Evolutionary conservation across 2,113 vertebrate genomes (phyloP).

Genomic region (Xiphorhynchus elegans): DNA sequence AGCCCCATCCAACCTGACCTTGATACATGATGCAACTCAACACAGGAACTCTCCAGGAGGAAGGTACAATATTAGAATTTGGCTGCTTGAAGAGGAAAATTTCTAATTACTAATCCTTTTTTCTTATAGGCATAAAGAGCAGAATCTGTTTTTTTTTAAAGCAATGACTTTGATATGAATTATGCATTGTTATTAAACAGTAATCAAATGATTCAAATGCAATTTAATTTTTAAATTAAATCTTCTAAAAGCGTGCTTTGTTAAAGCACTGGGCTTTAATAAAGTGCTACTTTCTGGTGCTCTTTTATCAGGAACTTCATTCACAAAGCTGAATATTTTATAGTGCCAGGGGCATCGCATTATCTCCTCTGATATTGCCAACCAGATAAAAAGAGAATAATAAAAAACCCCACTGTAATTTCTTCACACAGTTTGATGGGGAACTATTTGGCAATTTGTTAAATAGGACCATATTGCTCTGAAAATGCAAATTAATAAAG

Average conservation of each 20-base stretch:
- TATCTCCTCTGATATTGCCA: conserved; percentile 29
- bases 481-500: conserved; percentile 6
- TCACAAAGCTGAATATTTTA: conserved; percentile 42
- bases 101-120: neutral
- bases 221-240: conserved; percentile 39
- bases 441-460: neutral
- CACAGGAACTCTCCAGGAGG: neutral
- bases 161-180: neutral
- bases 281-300: conserved; percentile 22
- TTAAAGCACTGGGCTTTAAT: neutral
- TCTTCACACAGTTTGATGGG: neutral
- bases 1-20: neutral
- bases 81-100: neutral
- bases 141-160: neutral
- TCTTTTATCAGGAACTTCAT: conserved; percentile 32
- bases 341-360: neutral
- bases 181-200: conserved; percentile 6
- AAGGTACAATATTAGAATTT: neutral
- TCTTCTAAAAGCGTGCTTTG: neutral
- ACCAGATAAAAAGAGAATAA: neutral
- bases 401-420: neutral
- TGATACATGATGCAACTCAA: neutral
- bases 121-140: neutral
- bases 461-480: neutral
- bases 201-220: neutral